Evolutionary conservation across 2,113 vertebrate species (phyloP).

Genomic region (Saccopteryx bilineata): DNA sequence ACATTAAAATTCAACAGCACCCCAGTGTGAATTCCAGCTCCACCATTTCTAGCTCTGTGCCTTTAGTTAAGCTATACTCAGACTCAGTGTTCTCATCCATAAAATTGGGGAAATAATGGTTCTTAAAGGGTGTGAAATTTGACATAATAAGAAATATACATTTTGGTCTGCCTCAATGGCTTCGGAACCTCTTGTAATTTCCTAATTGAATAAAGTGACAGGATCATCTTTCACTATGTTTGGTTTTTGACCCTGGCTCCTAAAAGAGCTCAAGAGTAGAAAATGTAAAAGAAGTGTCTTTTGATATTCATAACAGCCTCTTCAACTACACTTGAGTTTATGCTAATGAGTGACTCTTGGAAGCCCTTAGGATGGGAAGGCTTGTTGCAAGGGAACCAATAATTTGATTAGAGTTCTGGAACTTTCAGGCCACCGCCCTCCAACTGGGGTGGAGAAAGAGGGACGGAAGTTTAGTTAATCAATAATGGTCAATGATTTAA

Average conservation of each 20-base stretch:
- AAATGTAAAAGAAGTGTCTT: neutral
- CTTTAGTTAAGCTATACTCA: neutral
- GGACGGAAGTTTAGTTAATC: neutral
- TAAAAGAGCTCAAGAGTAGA: neutral
- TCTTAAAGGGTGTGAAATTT: neutral
- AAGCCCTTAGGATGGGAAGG: neutral
- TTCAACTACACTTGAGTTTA: neutral
- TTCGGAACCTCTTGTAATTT: slow-evolving; percentile 8
- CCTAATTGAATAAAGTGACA: neutral
- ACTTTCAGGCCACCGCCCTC: neutral
- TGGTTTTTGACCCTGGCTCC: neutral
- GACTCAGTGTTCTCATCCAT: neutral
- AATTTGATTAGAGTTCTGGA: neutral
- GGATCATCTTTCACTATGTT: neutral
- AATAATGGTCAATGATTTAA: neutral
- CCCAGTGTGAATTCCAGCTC: neutral
- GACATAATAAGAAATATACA: neutral
- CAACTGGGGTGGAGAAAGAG: neutral
- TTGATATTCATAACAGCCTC: neutral
- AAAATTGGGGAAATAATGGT: neutral
- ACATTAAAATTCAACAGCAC: neutral
- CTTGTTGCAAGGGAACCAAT: neutral
- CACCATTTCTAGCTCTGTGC: neutral
- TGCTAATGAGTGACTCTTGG: neutral
- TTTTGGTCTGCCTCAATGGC: neutral